phyloP scores from a whole-genome alignment of 2,797 vertebrate genomes.

The Periparus ater region DNA sequence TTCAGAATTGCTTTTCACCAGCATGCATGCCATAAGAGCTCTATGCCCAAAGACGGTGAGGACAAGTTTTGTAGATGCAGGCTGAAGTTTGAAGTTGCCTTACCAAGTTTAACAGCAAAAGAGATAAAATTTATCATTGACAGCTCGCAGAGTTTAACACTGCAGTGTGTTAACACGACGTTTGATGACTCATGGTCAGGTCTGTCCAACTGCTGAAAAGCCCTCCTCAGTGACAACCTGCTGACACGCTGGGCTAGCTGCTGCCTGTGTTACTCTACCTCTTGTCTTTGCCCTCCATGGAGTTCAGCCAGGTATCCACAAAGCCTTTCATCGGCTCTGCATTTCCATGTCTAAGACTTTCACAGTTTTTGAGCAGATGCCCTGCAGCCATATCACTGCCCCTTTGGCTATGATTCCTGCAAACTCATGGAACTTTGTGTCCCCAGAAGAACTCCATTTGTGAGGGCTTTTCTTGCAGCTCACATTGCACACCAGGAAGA shows the following conservation, averaged over 20 bases:
- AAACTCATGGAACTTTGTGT: not conserved
- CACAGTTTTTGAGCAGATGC: not conserved
- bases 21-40: not conserved
- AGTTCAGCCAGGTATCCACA: not conserved
- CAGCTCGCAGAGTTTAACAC: accelerated
- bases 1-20: not conserved
- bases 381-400: slow-evolving; percentile 1
- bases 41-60: not conserved
- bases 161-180: accelerated
- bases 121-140: not conserved
- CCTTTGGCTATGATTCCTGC: not conserved
- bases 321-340: not conserved
- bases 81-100: not conserved
- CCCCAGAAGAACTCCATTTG: not conserved
- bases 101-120: not conserved
- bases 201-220: not conserved
- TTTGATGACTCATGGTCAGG: not conserved
- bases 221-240: not conserved
- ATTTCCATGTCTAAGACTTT: slow-evolving; percentile 26
- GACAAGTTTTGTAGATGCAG: not conserved
- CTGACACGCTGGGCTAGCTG: not conserved
- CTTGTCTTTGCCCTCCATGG: not conserved
- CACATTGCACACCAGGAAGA: not conserved
- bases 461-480: not conserved
- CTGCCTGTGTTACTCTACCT: not conserved